Evolutionary conservation across 2,113 vertebrate species (phyloP), one percentile per base, ranked within the genome.

Genomic region (Halcyon malimbica): DNA sequence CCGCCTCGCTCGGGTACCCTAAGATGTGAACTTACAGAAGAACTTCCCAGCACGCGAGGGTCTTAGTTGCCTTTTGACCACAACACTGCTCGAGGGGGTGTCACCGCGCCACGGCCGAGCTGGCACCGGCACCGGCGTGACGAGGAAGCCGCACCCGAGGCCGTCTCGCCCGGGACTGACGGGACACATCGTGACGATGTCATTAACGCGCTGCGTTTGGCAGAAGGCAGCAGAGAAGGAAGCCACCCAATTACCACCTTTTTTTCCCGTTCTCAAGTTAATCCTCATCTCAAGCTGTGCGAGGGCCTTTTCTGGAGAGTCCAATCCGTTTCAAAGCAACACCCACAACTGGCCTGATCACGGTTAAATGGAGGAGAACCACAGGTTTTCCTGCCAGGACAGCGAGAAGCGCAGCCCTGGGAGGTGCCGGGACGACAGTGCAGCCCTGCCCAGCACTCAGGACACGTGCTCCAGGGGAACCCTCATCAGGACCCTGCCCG

Each of bases 1-100:
- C 96, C 85, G 65, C 59, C 5, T 56, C 68, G 91, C 48, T 89
- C 92, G 37, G 16, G 98, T 98, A 97, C 97, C 98, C 95, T 80
- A 80, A 62, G 74, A 54, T 50, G 89, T 28, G 13, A 42, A n/a
- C 83, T 76, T 16, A 17, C 24, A 48, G 92, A 56, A 87, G 64
- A 82, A 70, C 92, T 28, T 69, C 39, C 64, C 94, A 29, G 33
- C 73, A 14, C 31, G 9, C 7, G 15, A 83, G 91, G 93, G 90
- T 9, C n/a, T 60, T 23, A 87, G 92, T 59, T 87, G 91, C 57
- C 83, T 31, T 95, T 48, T 95, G 79, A 83, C 83, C 83, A 48
- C 70, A 62, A 35, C 3, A 11, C 70, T 82, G 96, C 84, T 80
- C 54, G 20, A 31, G 83, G 17, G 35, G 82, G 11, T 9, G 90